phyloP scores from a whole-genome alignment of 2,113 vertebrate species.

The Parus major region DNA sequence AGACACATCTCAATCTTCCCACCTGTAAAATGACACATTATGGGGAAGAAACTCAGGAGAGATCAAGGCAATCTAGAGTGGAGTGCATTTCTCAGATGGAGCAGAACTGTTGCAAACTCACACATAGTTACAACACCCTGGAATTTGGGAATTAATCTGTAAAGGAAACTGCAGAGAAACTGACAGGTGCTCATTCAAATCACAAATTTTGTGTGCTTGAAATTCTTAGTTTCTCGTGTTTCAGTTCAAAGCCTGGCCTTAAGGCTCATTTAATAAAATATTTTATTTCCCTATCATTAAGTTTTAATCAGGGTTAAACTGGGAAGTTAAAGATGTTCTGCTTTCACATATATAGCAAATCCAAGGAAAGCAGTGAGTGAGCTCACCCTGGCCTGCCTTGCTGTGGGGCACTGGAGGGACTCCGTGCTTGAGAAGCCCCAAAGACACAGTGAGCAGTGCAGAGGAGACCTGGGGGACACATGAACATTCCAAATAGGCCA shows the following conservation, averaged over 20 bases:
- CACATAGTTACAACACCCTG: background rate
- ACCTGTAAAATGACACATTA: background rate
- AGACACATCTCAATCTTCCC: background rate
- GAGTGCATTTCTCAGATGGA: background rate
- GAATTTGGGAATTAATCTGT: background rate
- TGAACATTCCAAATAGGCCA: background rate
- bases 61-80: fast-evolving
- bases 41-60: background rate
- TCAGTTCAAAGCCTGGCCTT: background rate
- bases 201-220: background rate
- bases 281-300: background rate
- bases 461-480: background rate
- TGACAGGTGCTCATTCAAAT: background rate
- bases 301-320: background rate
- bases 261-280: background rate
- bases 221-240: background rate
- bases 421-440: too few species aligned
- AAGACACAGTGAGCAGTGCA: fast-evolving
- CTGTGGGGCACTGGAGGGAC: too few species aligned
- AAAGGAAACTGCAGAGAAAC: background rate
- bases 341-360: background rate
- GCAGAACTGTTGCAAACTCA: background rate
- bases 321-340: background rate
- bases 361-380: background rate
- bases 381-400: background rate